phyloP scores from a whole-genome alignment of 2,113 vertebrate species.

The Solenodon paradoxus region DNA sequence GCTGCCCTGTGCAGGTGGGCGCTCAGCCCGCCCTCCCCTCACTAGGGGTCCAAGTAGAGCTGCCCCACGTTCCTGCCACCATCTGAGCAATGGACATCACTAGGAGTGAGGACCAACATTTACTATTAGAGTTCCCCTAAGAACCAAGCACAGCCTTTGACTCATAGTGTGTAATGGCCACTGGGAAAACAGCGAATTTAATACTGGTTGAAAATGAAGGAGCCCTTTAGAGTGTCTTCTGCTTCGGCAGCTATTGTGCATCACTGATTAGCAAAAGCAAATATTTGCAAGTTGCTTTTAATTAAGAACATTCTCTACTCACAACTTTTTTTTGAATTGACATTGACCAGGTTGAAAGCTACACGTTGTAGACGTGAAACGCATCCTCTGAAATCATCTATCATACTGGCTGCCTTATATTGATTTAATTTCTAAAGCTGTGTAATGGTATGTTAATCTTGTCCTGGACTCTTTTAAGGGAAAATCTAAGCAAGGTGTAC shows the following conservation, averaged over 20 bases:
- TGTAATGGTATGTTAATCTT: not conserved
- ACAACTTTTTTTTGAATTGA: not conserved
- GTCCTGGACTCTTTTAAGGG: not conserved
- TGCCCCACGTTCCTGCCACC: not conserved
- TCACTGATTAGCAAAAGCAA: not conserved
- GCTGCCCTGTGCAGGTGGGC: accelerated
- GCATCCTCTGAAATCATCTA: not conserved
- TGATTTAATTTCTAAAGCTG: not conserved
- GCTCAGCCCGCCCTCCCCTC: no score
- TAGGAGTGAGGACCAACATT: not conserved
- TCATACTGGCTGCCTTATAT: not conserved
- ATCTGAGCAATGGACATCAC: not conserved
- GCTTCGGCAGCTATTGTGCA: not conserved
- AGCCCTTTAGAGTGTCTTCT: not conserved
- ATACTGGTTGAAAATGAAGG: not conserved
- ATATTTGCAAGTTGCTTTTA: not conserved
- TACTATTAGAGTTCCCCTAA: not conserved
- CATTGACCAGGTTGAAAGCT: not conserved
- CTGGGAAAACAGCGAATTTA: not conserved
- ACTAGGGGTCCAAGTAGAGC: not conserved
- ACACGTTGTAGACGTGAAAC: not conserved
- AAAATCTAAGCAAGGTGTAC: not conserved
- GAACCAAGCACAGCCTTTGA: not conserved
- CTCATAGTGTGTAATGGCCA: not conserved
- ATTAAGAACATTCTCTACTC: not conserved